phyloP scores from a whole-genome alignment of 2,888 invertebrate genomes.

The Nemotelus nigrinus region DNA sequence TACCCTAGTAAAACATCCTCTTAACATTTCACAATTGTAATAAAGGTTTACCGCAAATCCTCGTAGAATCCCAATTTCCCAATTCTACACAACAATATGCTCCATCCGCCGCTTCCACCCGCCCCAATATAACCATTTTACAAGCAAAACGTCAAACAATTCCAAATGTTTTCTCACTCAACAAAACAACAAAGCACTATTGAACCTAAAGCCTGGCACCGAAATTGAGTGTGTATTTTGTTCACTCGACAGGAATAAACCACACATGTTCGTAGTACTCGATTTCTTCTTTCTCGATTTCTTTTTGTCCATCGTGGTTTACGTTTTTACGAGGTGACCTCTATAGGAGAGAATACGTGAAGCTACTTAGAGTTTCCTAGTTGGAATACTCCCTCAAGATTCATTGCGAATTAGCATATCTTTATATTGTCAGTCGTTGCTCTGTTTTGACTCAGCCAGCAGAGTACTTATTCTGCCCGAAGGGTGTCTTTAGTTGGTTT shows the following conservation, averaged over 20 bases:
- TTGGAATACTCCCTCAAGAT: background rate
- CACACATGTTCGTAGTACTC: too few relatives aligned
- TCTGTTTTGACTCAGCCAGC: background rate
- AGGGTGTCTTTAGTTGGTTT: too few relatives aligned
- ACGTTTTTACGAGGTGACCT: too few relatives aligned
- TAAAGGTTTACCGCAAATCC: conserved; percentile 41
- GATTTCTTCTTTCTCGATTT: too few relatives aligned
- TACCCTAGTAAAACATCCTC: conserved; percentile 7
- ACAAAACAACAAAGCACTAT: too few relatives aligned
- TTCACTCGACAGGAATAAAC: too few relatives aligned
- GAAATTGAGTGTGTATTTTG: too few relatives aligned
- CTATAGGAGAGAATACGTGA: too few relatives aligned
- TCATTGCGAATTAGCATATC: conserved; percentile 35
- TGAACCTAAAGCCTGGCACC: too few relatives aligned
- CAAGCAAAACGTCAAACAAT: conserved; percentile 8
- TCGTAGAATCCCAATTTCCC: conserved; percentile 24
- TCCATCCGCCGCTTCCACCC: background rate
- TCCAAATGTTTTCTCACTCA: too few relatives aligned
- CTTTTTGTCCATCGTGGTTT: too few relatives aligned
- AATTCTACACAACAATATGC: background rate
- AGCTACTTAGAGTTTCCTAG: background rate
- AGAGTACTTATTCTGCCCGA: too few relatives aligned
- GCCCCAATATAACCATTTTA: background rate
- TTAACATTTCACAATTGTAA: conserved; percentile 37
- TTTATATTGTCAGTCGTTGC: background rate